Evolutionary conservation across 35 echinoderm and acorn worm genomes (phyloP).

Genomic region (Diadema setosum): DNA sequence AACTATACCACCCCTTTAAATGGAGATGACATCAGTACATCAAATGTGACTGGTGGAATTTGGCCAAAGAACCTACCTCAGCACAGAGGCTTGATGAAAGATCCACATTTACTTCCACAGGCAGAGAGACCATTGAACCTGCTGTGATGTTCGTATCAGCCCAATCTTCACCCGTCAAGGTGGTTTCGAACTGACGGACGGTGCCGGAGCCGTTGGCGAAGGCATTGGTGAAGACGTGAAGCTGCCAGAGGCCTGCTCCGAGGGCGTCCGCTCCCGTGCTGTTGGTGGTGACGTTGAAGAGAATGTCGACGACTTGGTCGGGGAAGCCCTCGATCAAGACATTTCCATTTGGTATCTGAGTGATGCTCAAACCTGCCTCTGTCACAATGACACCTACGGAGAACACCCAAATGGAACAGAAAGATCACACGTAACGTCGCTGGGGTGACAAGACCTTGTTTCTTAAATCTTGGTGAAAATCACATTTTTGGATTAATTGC

Average conservation of each 20-base stretch:
- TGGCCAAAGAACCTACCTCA: neutral
- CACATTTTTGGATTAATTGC: too few relatives aligned
- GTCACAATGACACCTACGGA: neutral
- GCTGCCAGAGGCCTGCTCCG: conserved; percentile 4
- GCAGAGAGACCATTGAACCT: neutral
- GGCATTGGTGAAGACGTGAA: conserved; percentile 1
- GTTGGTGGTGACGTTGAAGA: neutral
- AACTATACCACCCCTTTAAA: too few relatives aligned
- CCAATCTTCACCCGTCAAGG: neutral
- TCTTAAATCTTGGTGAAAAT: too few relatives aligned
- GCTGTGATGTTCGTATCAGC: neutral
- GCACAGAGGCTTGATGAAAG: neutral
- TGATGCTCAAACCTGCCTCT: neutral
- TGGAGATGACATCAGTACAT: too few relatives aligned
- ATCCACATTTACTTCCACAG: neutral
- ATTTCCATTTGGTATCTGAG: neutral
- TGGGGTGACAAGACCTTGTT: too few relatives aligned
- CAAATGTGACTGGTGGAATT: too few relatives aligned
- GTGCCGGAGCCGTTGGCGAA: neutral
- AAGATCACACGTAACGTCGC: neutral
- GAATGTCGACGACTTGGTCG: neutral
- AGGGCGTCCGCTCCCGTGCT: neutral
- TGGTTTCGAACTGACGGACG: neutral
- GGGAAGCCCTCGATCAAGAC: neutral
- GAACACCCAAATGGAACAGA: neutral